Evolutionary conservation across 2,113 vertebrate species (phyloP), one percentile per base, ranked within the genome.

Genomic region (Pelecanus crispus): DNA sequence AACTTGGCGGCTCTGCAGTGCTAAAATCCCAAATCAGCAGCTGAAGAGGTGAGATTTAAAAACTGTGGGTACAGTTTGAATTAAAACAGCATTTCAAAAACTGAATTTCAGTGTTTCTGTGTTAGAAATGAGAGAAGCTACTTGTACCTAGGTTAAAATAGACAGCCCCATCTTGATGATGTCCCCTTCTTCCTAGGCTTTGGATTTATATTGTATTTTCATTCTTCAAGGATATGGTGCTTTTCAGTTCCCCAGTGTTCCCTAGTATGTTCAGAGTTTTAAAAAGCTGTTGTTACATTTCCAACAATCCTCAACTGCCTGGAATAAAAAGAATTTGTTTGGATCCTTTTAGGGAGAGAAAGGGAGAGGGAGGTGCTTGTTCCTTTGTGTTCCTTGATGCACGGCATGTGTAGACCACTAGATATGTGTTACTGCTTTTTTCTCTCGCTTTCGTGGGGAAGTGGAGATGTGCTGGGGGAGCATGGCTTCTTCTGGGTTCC

Each of bases 1-100:
- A 91, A 91, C 55, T 92, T 94, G 96, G 91, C 96, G 92, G 79
- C 79, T 88, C 67, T 94, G 92, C 84, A 62, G 71, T 32, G 62
- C 91, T 91, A 50, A 94, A 95, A 82, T 82, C 84, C 95, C 93
- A 91, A 73, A 94, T 88, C 91, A 86, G 89, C 78, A 71, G 74
- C 89, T 92, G 78, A 80, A 92, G 71, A 89, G 89, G 67, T 94
- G 72, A 94, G 89, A 91, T 85, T 94, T 72, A 73, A 85, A 88
- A 92, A 72, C 42, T 82, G 32, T 50, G 75, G 84, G 70, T 73
- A 70, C 29, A n/a, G 18, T 25, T 87, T 44, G 73, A 97, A 82
- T 86, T 87, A 77, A 94, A 83, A 91, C 75, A 89, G 34, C 18
- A 15, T 62, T 94, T 95, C 52, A 75, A 17, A 88, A 77, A 11